These are phyloP conservation scores for Ormyrus pomaceus DNA, from an alignment of 2,888 invertebrate species.

Conservation along the genomic window DNA sequence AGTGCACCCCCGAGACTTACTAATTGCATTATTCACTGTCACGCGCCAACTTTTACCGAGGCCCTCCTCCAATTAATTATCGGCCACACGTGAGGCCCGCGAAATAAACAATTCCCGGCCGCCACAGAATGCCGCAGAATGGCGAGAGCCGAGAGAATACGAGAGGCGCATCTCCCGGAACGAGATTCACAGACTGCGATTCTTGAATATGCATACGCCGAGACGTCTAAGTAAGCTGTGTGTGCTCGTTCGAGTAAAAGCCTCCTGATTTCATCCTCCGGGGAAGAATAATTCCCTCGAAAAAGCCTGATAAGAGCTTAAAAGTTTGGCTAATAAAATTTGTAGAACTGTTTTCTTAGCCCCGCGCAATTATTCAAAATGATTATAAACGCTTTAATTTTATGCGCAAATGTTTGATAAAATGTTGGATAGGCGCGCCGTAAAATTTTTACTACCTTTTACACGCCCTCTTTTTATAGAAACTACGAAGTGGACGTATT, in stretches of 20 bases:
- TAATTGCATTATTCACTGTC: conserved; percentile 64
- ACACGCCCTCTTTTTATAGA: conserved; percentile 10
- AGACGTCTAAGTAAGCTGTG: neutral
- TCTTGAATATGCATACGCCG: conserved; percentile 47
- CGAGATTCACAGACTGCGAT: neutral
- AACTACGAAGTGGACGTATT: neutral
- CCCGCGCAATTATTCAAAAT: no score
- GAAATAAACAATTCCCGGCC: conserved; percentile 23
- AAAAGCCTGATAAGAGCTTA: neutral
- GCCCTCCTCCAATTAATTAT: conserved; percentile 51
- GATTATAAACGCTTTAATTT: no score
- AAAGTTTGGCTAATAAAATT: no score
- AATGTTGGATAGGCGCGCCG: no score
- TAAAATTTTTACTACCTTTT: neutral
- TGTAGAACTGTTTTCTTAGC: no score
- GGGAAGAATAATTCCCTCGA: neutral
- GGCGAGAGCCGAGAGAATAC: neutral
- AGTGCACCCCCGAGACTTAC: conserved; percentile 59
- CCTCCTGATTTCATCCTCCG: neutral
- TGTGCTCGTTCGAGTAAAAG: conserved; percentile 2
- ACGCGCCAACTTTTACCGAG: conserved; percentile 59
- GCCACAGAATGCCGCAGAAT: neutral
- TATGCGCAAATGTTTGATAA: no score
- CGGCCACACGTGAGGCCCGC: conserved; percentile 15
- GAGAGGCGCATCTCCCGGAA: neutral